Conservation (phyloP, 2,888 invertebrate species). For the Pyrrhosoma nymphula region DNA sequence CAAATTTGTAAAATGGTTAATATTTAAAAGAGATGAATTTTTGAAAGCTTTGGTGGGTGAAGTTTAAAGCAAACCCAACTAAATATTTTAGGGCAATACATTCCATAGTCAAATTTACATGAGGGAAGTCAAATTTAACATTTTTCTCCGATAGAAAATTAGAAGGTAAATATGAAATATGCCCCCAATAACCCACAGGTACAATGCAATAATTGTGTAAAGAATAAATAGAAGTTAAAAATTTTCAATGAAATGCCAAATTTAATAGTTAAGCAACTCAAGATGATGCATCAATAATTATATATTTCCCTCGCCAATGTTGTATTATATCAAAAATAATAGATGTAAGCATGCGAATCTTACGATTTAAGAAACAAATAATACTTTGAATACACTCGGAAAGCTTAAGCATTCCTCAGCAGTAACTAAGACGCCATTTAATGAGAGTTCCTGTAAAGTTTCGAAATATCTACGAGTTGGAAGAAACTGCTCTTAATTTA, state of each 20-base stretch:
- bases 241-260: no score
- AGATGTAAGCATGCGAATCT: background rate
- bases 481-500: background rate
- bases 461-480: background rate
- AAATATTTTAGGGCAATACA: background rate
- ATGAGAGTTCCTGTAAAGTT: background rate
- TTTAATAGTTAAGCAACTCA: background rate
- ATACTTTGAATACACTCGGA: background rate
- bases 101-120: background rate
- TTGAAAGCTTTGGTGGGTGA: background rate
- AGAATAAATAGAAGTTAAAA: no score
- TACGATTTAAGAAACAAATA: background rate
- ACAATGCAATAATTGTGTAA: no score
- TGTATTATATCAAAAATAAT: background rate
- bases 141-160: no score
- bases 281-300: background rate
- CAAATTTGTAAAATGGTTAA: background rate
- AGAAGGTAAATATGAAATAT: no score
- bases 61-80: background rate
- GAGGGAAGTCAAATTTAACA: no score
- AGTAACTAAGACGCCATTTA: background rate
- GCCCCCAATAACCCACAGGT: no score
- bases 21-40: background rate
- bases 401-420: background rate
- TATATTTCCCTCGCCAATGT: background rate